phyloP scores from a whole-genome alignment of 2,113 vertebrate genomes.

The Pandion haliaetus region DNA sequence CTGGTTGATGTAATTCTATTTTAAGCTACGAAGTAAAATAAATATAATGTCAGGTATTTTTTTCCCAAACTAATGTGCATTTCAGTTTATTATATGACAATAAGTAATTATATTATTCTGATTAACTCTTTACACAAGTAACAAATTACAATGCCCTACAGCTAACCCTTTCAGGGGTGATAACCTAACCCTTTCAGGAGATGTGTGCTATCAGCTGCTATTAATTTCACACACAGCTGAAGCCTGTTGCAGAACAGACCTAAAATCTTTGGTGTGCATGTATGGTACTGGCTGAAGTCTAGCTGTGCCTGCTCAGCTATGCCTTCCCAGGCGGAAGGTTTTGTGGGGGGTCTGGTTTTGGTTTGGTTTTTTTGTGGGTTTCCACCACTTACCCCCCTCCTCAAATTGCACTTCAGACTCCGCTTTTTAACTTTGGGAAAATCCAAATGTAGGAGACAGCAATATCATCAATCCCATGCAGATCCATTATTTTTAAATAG shows the following conservation, averaged over 20 bases:
- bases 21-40: neutral
- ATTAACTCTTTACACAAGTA: neutral
- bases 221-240: neutral
- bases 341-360: neutral
- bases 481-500: constrained; percentile 3
- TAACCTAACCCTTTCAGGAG: neutral
- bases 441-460: neutral
- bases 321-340: neutral
- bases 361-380: neutral
- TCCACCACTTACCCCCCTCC: neutral
- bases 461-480: neutral
- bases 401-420: neutral
- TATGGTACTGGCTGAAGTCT: neutral
- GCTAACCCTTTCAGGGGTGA: neutral
- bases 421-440: neutral
- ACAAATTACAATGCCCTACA: neutral
- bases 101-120: neutral
- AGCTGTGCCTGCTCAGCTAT: neutral
- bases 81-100: neutral
- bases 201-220: neutral
- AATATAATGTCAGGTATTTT: neutral
- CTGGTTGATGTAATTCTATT: neutral
- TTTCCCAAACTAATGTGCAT: neutral
- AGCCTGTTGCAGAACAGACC: constrained; percentile 22
- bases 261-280: neutral